Percentiles rank a stretch among this genome's conserved stretches.
phyloP scores from a whole-genome alignment of 2,113 vertebrate species.

The Paracyprichromis sp. region DNA sequence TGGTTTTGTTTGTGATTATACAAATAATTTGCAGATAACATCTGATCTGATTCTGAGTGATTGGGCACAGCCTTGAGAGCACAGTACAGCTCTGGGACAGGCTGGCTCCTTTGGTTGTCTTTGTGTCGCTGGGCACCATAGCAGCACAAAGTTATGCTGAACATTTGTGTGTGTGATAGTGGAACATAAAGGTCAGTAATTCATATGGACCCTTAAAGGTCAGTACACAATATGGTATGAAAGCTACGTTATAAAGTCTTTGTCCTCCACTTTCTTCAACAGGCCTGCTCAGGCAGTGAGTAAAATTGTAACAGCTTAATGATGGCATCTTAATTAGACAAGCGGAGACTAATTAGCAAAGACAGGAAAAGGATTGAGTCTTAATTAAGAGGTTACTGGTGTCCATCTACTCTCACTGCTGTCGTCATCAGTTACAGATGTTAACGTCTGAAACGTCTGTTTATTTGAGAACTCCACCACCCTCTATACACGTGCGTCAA shows the following conservation, averaged over 20 bases:
- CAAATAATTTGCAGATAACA: neutral
- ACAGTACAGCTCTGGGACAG: neutral
- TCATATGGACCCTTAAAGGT: neutral
- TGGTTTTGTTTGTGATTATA: neutral
- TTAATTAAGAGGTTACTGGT: slow-evolving; percentile 50
- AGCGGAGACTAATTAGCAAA: slow-evolving; percentile 49
- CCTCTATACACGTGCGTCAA: neutral
- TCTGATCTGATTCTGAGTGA: neutral
- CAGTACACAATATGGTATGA: neutral
- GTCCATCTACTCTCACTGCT: neutral
- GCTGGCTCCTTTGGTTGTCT: neutral
- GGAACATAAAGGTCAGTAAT: neutral
- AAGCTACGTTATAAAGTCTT: neutral
- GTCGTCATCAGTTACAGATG: neutral
- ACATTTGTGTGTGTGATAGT: neutral
- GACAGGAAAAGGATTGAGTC: slow-evolving; percentile 36
- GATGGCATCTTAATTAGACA: slow-evolving; percentile 55
- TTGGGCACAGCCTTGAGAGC: neutral
- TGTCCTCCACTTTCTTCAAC: neutral
- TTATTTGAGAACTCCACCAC: neutral
- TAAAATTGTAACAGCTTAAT: neutral
- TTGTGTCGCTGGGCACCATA: neutral
- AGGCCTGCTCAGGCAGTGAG: neutral
- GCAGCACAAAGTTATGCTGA: neutral
- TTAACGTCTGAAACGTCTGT: neutral